These are phyloP conservation scores for Archips xylosteana DNA, from an alignment of 2,888 invertebrate species.

Conservation along the genomic window DNA sequence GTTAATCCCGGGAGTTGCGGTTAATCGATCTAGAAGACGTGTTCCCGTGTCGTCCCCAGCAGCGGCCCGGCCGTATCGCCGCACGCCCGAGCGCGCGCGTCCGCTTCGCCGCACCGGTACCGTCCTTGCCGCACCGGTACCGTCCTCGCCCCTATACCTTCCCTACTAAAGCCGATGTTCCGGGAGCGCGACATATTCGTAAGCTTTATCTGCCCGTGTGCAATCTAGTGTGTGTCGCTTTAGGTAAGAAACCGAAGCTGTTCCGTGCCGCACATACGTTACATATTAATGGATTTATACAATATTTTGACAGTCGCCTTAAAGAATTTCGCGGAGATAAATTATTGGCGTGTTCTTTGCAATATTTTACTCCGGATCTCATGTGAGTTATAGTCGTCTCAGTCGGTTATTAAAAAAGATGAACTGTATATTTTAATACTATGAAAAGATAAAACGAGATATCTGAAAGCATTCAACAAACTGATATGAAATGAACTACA, in stretches of 20 bases:
- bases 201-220: slow-evolving; percentile 40
- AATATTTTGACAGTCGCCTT: slow-evolving; percentile 39
- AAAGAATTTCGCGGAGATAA: slow-evolving; percentile 31
- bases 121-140: not conserved
- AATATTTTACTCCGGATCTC: slow-evolving; percentile 32
- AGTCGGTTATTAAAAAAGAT: slow-evolving; percentile 29
- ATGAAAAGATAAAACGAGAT: not conserved
- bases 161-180: slow-evolving; percentile 16
- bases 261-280: slow-evolving; percentile 38
- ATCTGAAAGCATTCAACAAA: not conserved
- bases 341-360: slow-evolving; percentile 24
- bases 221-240: slow-evolving; percentile 38
- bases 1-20: not conserved
- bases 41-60: not conserved
- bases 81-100: slow-evolving; percentile 33
- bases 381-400: slow-evolving; percentile 32
- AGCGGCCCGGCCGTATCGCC: slow-evolving; percentile 29
- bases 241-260: slow-evolving; percentile 39
- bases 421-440: slow-evolving; percentile 20
- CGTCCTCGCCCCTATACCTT: slow-evolving; percentile 12
- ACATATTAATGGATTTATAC: slow-evolving; percentile 42
- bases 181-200: slow-evolving; percentile 32
- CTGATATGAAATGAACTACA: not conserved
- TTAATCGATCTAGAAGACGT: slow-evolving; percentile 6
- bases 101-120: slow-evolving; percentile 22